Percentiles rank a stretch among this genome's conserved stretches.
These are phyloP conservation scores for Hycleus cichorii DNA, from an alignment of 1,140 invertebrate species.

Conservation along the genomic window DNA sequence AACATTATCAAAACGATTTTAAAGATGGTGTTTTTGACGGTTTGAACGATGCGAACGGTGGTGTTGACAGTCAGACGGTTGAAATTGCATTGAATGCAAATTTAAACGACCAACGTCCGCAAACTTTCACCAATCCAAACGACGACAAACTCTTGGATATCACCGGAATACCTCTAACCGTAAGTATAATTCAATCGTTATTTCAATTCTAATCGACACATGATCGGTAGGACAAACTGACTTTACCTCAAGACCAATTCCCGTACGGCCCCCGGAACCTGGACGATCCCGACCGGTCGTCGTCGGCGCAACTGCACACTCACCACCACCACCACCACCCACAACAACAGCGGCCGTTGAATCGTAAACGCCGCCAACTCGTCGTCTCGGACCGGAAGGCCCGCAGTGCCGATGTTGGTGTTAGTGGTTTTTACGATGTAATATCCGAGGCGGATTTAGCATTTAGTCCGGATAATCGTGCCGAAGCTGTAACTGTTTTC, in stretches of 20 bases:
- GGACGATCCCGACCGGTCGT: constrained; percentile 38
- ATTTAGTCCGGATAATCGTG: constrained; percentile 73
- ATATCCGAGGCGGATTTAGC: constrained; percentile 85
- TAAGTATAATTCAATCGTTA: no score
- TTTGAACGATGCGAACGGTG: constrained; percentile 43
- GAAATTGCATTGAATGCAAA: constrained; percentile 9
- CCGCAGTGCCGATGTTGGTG: constrained; percentile 75
- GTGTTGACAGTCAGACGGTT: constrained; percentile 30
- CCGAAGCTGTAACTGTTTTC: constrained; percentile 77
- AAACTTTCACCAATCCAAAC: neutral
- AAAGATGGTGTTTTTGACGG: constrained; percentile 40
- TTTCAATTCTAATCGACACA: neutral
- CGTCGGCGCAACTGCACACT: constrained; percentile 7
- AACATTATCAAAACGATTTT: constrained; percentile 28
- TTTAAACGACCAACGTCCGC: constrained; percentile 1
- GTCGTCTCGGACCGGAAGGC: constrained; percentile 46
- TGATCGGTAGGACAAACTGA: neutral
- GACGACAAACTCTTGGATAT: neutral
- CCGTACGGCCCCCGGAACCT: constrained; percentile 73
- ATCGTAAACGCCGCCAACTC: constrained; percentile 18
- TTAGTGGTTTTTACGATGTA: constrained; percentile 82
- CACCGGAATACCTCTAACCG: neutral
- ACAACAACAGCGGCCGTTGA: constrained; percentile 2
- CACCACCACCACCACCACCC: constrained; percentile 24
- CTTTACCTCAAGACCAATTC: constrained; percentile 57